Percentiles rank a stretch among this genome's conserved stretches.
Conservation (phyloP, 2,888 invertebrate genomes). For the Cecidostiba fungosa region DNA sequence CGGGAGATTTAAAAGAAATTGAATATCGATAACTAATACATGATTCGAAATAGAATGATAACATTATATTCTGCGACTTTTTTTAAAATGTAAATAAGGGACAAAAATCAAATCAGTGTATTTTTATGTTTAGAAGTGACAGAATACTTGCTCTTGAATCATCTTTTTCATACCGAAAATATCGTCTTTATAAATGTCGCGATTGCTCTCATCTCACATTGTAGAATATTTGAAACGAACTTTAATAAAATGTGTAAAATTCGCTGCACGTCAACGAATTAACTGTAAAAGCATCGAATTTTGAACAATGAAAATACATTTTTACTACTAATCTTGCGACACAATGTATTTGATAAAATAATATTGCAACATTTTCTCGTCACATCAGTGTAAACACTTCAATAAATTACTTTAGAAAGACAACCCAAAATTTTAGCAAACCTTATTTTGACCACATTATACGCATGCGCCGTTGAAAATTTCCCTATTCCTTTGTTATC, state of each 20-base stretch:
- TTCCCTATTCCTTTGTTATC: background rate
- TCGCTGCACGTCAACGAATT: background rate
- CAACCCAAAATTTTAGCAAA: background rate
- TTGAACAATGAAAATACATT: background rate
- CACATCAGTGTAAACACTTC: background rate
- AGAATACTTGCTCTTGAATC: background rate
- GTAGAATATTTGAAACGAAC: background rate
- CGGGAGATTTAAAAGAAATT: slow-evolving; percentile 26
- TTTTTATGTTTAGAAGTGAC: background rate
- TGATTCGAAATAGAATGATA: slow-evolving; percentile 49
- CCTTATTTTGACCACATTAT: background rate
- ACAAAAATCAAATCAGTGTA: slow-evolving; percentile 18
- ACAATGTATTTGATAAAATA: background rate
- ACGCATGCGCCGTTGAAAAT: background rate
- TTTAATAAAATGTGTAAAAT: background rate
- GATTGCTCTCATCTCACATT: background rate
- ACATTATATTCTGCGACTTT: slow-evolving; percentile 46
- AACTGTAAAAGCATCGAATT: background rate
- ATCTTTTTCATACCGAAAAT: background rate
- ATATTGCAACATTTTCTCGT: slow-evolving; percentile 3
- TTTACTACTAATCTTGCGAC: background rate
- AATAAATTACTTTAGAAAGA: slow-evolving; percentile 9
- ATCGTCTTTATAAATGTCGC: background rate
- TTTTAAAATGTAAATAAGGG: slow-evolving; percentile 36
- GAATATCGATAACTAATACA: slow-evolving; percentile 33